These are phyloP conservation scores for Anser brachyrhynchus DNA, from an alignment of 2,113 vertebrate genomes.

Conservation along the genomic window DNA sequence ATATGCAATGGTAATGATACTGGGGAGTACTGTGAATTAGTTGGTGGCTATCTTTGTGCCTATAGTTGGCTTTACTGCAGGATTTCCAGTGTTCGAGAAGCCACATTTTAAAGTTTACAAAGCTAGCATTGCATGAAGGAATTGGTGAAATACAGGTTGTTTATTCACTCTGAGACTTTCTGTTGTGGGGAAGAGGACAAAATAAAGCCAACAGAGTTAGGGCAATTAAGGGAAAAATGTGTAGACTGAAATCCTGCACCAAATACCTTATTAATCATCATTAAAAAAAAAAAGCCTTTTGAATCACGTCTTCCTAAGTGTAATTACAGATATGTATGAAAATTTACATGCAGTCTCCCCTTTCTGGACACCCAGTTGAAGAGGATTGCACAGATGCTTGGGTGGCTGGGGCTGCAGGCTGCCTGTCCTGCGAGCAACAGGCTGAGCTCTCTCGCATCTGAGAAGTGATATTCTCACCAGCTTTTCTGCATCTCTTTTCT, in stretches of 20 bases:
- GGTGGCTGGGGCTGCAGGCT: not conserved
- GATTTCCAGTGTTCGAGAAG: slow-evolving; percentile 5
- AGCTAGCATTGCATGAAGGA: not conserved
- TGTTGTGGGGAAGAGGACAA: not conserved
- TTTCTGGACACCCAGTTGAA: not conserved
- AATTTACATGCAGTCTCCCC: not conserved
- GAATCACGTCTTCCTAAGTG: not conserved
- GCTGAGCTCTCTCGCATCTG: not conserved
- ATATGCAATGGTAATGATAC: not conserved
- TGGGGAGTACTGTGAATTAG: not conserved
- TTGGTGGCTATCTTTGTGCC: not conserved
- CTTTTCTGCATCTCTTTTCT: not conserved
- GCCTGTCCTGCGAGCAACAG: not conserved
- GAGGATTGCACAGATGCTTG: not conserved
- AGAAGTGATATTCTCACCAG: not conserved
- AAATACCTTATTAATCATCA: not conserved
- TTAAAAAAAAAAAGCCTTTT: not conserved
- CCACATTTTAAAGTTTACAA: not conserved
- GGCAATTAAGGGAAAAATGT: not conserved
- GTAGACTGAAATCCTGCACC: not conserved
- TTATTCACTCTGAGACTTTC: not conserved
- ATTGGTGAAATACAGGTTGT: not conserved
- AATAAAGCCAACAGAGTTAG: not conserved
- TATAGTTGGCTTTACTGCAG: not conserved
- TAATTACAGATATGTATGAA: not conserved